Evolutionary conservation across 2,888 invertebrate genomes (phyloP), one percentile per base, ranked within the genome.

Genomic region (Eupithecia insigniata): DNA sequence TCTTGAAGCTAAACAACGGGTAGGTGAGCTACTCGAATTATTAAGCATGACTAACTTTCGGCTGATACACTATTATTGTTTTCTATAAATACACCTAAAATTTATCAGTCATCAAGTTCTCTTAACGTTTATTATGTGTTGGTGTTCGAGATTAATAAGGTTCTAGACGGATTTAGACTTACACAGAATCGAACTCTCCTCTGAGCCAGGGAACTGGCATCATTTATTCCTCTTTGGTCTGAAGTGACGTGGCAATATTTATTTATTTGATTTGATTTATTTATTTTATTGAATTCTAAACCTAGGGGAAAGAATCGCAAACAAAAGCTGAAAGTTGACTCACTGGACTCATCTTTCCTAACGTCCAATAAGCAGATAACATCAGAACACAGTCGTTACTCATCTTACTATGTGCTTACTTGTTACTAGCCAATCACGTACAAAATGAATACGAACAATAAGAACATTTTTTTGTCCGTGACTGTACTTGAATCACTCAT

Each of bases 1-100:
- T 64, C 64, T 22, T 22, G 26, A 22, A 36, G 26, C 34, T 36
- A 64, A 22, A 64, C 64, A 64, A 64, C 34, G 61, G n/a, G 36
- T 34, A 32, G 34, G 34, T 64, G 26, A 64, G 36, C 34, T 36
- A n/a, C 12, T 62, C 18, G 36, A 36, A 64, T 34, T 64, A 64
- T 64, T 36, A 36, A n/a, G 36, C 36, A 64, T 64, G 62, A 62
- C 62, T 62, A 64, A 62, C n/a, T 62, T 62, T 62, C n/a, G 61
- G 32, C n/a, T 55, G 22, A 4, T 22, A 51, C 12, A 22, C 12
- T 51, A 22, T 22, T 51, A 51, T 51, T 51, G 12, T 51, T 51
- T 51, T 10, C 46, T 51, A 51, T 51, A 7, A n/a, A 51, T n/a
- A 51, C n/a, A n/a, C n/a, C 46, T n/a, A 51, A n/a, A 43, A 46